phyloP scores from a whole-genome alignment of 1,140 invertebrate genomes.

The Bombus haemorrhoidalis region DNA sequence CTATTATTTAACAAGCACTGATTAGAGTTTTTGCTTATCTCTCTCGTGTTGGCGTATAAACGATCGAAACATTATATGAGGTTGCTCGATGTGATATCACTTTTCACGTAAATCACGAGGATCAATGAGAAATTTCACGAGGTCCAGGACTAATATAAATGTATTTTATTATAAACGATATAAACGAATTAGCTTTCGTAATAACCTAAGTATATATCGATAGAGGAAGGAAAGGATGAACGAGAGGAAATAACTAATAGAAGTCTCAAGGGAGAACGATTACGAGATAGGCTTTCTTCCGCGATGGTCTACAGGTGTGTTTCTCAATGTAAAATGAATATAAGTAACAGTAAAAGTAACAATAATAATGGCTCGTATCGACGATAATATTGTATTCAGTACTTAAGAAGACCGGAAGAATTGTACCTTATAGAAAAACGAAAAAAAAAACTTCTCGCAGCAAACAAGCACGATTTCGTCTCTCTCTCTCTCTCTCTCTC shows the following conservation, averaged over 20 bases:
- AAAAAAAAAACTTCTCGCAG: background rate
- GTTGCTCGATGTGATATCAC: conserved; percentile 51
- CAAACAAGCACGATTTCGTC: background rate
- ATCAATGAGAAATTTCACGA: conserved; percentile 52
- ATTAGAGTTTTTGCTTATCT: background rate
- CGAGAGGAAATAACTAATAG: background rate
- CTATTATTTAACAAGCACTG: background rate
- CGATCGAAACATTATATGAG: conserved; percentile 9
- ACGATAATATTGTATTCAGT: conserved; percentile 65
- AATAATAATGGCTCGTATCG: conserved; percentile 54
- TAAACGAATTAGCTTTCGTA: conserved; percentile 49
- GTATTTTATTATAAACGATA: conserved; percentile 67
- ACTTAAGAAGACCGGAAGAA: conserved; percentile 59
- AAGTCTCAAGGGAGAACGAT: background rate
- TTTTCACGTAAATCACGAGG: conserved; percentile 34
- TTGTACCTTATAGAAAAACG: conserved; percentile 24
- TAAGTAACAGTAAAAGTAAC: conserved; percentile 29
- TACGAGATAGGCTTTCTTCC: background rate
- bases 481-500: too few species aligned
- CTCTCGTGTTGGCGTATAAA: background rate
- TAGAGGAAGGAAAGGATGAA: too few species aligned
- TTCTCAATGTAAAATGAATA: conserved; percentile 42
- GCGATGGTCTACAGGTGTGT: background rate
- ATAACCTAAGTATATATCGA: conserved; percentile 17
- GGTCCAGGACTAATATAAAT: conserved; percentile 55